Evolutionary conservation across 2,113 vertebrate species (phyloP).

Genomic region (Pelmatolapia mariae): DNA sequence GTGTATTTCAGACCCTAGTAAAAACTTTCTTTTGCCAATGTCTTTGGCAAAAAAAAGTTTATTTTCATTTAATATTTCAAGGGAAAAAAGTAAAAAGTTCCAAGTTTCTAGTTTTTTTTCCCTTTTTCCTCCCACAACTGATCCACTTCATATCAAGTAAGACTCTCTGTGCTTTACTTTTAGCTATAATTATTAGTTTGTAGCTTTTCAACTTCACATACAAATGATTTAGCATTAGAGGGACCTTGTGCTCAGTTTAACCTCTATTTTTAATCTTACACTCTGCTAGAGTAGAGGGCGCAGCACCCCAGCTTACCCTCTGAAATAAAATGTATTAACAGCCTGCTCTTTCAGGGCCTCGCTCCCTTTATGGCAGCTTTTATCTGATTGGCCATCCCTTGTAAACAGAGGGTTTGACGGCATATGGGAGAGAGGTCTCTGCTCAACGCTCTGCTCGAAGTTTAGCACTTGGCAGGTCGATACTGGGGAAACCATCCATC

Average conservation of each 20-base stretch:
- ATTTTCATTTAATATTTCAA: not conserved
- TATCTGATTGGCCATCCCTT: not conserved
- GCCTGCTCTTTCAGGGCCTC: not conserved
- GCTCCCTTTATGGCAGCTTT: not conserved
- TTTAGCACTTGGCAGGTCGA: not conserved
- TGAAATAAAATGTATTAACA: not conserved
- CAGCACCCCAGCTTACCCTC: not conserved
- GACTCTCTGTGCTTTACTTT: not conserved
- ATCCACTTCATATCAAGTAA: not conserved
- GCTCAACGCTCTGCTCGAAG: not conserved
- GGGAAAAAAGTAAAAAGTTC: not conserved
- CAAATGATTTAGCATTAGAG: not conserved
- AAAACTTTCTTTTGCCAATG: not conserved
- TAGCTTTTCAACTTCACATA: not conserved
- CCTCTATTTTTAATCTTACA: not conserved
- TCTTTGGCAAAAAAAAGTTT: not conserved
- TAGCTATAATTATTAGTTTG: not conserved
- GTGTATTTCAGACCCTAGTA: not conserved
- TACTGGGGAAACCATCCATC: not conserved
- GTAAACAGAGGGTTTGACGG: not conserved
- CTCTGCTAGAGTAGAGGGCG: fast-evolving
- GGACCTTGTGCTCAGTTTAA: not conserved
- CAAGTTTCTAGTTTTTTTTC: not conserved
- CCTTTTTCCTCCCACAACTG: not conserved
- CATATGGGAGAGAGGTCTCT: not conserved